A percentile compares a stretch with the other conserved stretches of the same genome.
These are phyloP conservation scores for Perizoma affinitatum DNA, from an alignment of 2,888 invertebrate species.

Conservation along the genomic window DNA sequence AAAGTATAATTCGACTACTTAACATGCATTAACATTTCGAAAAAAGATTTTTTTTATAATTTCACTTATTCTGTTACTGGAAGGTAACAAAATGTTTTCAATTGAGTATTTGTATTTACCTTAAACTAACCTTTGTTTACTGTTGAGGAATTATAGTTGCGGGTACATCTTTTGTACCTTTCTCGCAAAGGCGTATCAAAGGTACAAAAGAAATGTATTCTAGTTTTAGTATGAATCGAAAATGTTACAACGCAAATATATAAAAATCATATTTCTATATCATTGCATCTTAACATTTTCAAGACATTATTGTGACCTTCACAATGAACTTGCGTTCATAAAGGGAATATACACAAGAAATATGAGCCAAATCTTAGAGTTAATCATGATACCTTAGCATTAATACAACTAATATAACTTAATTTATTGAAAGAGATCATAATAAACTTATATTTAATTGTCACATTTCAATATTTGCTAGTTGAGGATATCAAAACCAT, in stretches of 20 bases:
- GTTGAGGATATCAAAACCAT: slow-evolving; percentile 13
- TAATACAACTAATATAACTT: slow-evolving; percentile 68
- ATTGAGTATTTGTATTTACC: slow-evolving; percentile 81
- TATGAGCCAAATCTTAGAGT: slow-evolving; percentile 36
- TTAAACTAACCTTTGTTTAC: slow-evolving; percentile 52
- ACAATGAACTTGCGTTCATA: slow-evolving; percentile 37
- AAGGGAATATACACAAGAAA: slow-evolving; percentile 31
- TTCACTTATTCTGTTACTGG: slow-evolving; percentile 45
- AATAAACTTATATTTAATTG: slow-evolving; percentile 80
- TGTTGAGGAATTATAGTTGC: slow-evolving; percentile 23
- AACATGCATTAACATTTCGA: slow-evolving; percentile 46
- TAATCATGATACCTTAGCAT: slow-evolving; percentile 34
- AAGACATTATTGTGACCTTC: slow-evolving; percentile 60
- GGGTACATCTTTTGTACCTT: slow-evolving; percentile 43
- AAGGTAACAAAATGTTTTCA: slow-evolving; percentile 57
- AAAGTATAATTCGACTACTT: slow-evolving; percentile 48
- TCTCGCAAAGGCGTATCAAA: slow-evolving; percentile 48
- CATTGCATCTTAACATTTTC: slow-evolving; percentile 46
- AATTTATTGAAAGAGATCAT: slow-evolving; percentile 82
- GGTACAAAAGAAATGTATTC: slow-evolving; percentile 42
- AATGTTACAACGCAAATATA: slow-evolving; percentile 48
- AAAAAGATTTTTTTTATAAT: slow-evolving; percentile 39
- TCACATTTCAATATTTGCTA: slow-evolving; percentile 69
- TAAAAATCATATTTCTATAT: slow-evolving; percentile 70
- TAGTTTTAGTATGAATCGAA: slow-evolving; percentile 54